phyloP scores from a whole-genome alignment of 2,888 invertebrate species.

The Aspidapion aeneum region DNA sequence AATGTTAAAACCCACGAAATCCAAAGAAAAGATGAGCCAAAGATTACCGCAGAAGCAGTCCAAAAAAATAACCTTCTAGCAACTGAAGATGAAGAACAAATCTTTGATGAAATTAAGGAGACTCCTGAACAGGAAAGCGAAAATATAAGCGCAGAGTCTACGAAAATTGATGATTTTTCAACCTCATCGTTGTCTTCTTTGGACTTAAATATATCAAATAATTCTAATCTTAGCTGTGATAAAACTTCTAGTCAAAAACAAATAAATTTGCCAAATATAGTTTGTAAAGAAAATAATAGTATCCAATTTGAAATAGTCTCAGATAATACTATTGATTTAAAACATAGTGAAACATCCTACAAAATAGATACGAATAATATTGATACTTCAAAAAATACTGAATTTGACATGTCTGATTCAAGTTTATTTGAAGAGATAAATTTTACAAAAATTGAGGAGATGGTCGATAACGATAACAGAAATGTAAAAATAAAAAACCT shows the following conservation, averaged over 20 bases:
- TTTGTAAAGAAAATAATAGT: no score
- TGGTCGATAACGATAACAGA: conserved; percentile 7
- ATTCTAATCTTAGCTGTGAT: not conserved
- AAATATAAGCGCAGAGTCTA: not conserved
- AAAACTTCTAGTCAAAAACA: not conserved
- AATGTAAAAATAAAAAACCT: conserved; percentile 2
- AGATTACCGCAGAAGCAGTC: no score
- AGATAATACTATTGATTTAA: not conserved
- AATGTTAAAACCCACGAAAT: no score
- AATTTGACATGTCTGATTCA: conserved; percentile 17
- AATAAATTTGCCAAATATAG: not conserved
- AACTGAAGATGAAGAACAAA: no score
- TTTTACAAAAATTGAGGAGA: conserved; percentile 23
- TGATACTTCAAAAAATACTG: not conserved
- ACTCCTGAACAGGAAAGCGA: not conserved
- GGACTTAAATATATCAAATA: conserved; percentile 6
- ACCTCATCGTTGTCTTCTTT: conserved; percentile 9
- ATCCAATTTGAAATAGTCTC: no score
- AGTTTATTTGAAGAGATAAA: conserved; percentile 21
- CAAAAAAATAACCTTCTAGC: no score
- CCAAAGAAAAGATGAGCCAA: no score
- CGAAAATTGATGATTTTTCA: not conserved
- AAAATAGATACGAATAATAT: not conserved
- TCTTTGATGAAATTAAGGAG: not conserved
- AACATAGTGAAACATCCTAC: not conserved